Conservation (phyloP, 2,113 vertebrate genomes). For the Callionymus lyra region DNA sequence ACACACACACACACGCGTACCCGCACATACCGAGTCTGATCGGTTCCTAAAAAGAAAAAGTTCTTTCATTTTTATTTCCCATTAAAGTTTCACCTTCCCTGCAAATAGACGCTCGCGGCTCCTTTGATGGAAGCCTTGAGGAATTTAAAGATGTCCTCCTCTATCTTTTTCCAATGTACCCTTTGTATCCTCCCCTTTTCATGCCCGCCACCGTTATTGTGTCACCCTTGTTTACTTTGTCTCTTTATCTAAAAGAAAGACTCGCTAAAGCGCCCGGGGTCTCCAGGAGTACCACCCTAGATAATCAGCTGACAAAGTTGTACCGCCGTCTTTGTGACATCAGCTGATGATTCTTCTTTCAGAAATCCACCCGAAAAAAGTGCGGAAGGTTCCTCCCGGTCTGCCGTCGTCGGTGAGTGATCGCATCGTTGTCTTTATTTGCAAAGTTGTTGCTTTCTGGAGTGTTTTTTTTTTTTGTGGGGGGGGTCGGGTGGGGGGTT, state of each 20-base stretch:
- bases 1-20: constrained; percentile 11
- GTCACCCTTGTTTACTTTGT: constrained; percentile 26
- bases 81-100: constrained; percentile 52
- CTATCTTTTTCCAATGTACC: constrained; percentile 18
- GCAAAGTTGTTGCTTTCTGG: neutral
- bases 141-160: constrained; percentile 30
- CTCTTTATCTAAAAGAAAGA: no score
- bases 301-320: no score
- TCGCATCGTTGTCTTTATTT: constrained; percentile 6
- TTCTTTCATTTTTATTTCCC: constrained; percentile 45
- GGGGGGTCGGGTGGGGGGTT: neutral
- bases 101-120: constrained; percentile 40
- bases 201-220: constrained; percentile 17
- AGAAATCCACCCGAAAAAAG: constrained; percentile 94
- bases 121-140: constrained; percentile 42
- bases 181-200: constrained; percentile 14
- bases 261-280: no score
- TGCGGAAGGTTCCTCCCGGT: constrained; percentile 92
- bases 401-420: constrained; percentile 94
- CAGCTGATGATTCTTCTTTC: constrained; percentile 43
- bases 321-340: constrained; percentile 1
- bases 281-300: no score
- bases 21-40: constrained; percentile 3
- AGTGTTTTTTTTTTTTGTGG: neutral
- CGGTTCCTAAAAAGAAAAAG: constrained; percentile 18